Base-by-base conservation (phyloP, 2,888 invertebrate genomes). In the Ariolimax columbianus region DNA sequence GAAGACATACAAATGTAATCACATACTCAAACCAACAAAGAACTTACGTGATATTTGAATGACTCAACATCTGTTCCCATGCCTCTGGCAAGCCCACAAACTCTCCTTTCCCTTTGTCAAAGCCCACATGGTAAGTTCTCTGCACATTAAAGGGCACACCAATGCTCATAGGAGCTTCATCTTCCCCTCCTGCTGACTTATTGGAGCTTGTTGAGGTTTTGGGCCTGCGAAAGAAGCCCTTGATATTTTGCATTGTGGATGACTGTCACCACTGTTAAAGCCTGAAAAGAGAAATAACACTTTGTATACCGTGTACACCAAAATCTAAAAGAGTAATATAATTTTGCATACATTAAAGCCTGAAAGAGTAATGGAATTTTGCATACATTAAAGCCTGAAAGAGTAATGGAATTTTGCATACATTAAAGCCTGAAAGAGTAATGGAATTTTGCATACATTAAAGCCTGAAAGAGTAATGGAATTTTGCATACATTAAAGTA, bases 71-170 rank as follows among this genome's bases (percentile, higher is more conserved):
- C 19, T 90, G 86, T 47, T 88, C 87, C 94, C 94, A 94, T 38
- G 92, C 89, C 59, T 91, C 91, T 11, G 98, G 98, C 73, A 98
- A 95, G 0, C 98, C 98, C 91, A 97, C 97, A 90, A 98, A 95
- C 93, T 96, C 96, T 0, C 98, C 98, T 51, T 86, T 87, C 26
- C 66, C 85, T 68, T 73, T 59, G 55, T 85, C 40, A 68, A 85
- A 85, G 40, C 81, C 81, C 17, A 85, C 85, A 66, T 83, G 83
- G 68, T 98, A 96, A 91, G 97, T 96, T 91, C 97, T 97, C 88
- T 96, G 96, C 36, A 98, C 97, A 92, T 97, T 96, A 19, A 97
- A 97, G 1, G 98, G 98, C 89, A 96, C 95, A 3, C 97, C 97
- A 87, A 98, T 97, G 89, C 96, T 91, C 91, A 92, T 89, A 23